phyloP scores from a whole-genome alignment of 2,888 invertebrate genomes.

The Ophraella communa region DNA sequence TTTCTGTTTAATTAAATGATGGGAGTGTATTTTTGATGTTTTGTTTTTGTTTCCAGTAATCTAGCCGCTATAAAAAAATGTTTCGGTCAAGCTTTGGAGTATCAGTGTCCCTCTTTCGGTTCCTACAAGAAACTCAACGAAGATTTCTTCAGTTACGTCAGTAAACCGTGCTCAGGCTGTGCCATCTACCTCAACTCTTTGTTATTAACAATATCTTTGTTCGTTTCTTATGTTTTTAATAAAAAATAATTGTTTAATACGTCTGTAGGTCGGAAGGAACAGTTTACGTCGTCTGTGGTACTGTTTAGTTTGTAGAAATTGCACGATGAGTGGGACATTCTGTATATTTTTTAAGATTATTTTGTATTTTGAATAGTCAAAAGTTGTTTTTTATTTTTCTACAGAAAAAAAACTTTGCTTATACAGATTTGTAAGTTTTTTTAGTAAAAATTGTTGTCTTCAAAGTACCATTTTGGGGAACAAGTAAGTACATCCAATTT shows the following conservation, averaged over 20 bases:
- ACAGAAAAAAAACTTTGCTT: too few relatives aligned
- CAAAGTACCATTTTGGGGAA: too few relatives aligned
- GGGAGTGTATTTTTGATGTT: neutral
- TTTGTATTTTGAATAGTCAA: too few relatives aligned
- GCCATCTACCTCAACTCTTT: constrained; percentile 19
- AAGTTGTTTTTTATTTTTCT: too few relatives aligned
- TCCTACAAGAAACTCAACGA: constrained; percentile 31
- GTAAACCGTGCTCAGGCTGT: constrained; percentile 36
- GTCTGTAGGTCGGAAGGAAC: neutral
- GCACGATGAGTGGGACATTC: too few relatives aligned
- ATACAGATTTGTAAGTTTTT: too few relatives aligned
- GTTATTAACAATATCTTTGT: constrained; percentile 27
- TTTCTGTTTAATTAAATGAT: too few relatives aligned
- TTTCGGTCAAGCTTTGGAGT: constrained; percentile 13
- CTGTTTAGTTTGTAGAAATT: too few relatives aligned
- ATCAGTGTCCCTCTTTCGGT: constrained; percentile 25
- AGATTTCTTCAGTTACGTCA: constrained; percentile 33
- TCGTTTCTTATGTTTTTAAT: constrained; percentile 23
- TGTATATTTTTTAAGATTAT: too few relatives aligned
- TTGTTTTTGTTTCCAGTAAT: constrained; percentile 24
- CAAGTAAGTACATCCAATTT: too few relatives aligned
- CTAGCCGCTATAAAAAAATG: constrained; percentile 28
- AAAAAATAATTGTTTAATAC: neutral
- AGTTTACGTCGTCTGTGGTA: neutral
- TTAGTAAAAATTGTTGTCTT: too few relatives aligned